A percentile compares a stretch with the other conserved stretches of the same genome.
These are phyloP conservation scores for Cephus nigrinus DNA, from an alignment of 2,888 invertebrate species.

Conservation along the genomic window DNA sequence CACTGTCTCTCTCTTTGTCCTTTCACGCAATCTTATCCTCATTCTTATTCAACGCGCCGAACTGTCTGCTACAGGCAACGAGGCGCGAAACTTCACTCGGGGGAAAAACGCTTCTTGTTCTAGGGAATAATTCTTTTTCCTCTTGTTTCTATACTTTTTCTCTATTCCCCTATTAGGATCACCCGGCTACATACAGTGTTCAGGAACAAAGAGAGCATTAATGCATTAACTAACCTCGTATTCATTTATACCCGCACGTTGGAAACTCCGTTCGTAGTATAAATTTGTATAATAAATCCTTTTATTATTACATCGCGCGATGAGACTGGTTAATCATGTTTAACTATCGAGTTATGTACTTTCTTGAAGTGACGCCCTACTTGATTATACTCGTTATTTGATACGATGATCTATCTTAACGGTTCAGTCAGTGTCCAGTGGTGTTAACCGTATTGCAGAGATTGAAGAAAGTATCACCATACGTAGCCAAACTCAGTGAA, in stretches of 20 bases:
- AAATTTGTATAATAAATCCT: neutral
- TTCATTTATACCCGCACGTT: neutral
- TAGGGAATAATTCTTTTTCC: neutral
- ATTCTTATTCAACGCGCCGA: neutral
- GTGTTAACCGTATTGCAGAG: neutral
- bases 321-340: neutral
- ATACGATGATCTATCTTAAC: neutral
- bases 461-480: neutral
- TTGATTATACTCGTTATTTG: neutral
- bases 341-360: neutral
- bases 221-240: neutral
- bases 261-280: neutral
- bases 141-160: neutral
- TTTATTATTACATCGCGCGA: neutral
- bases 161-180: neutral
- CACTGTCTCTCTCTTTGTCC: neutral
- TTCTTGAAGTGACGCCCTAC: neutral
- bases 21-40: slow-evolving; percentile 10
- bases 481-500: neutral
- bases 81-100: neutral
- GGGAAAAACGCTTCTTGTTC: neutral
- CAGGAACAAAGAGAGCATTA: neutral
- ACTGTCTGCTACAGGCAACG: neutral
- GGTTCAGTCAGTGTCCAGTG: neutral
- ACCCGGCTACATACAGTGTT: neutral